Base-by-base conservation (phyloP, 2,888 invertebrate genomes). In the Ophraella communa region DNA sequence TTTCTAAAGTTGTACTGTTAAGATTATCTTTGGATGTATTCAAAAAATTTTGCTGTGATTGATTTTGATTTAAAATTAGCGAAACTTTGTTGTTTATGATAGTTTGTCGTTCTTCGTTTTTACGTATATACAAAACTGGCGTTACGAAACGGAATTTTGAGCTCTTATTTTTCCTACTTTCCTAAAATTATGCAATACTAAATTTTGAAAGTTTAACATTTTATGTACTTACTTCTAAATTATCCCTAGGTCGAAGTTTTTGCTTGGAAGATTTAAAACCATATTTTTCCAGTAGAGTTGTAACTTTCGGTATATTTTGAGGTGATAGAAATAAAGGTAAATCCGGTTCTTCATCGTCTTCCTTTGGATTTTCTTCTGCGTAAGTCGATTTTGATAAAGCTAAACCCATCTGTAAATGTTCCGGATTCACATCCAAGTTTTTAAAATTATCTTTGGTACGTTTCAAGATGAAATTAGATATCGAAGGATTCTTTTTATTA, bases 371-470 rank as follows among this genome's bases (percentile, higher is more conserved):
- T 52, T 69, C 68, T 63, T 69, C 69, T 39, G 76, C 74, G 65
- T 76, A 75, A 3, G 85, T 76, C 0, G 90, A 90, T 75, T 85
- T 87, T 2, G 90, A 90, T 63, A 91, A 77, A 11, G 89, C 89
- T 71, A 91, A 82, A 45, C 89, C 90, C 78, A 91, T 74, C 77
- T 89, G 88, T 66, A 90, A 80, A 70, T 91, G 87, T 72, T 90
- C 88, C 0, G 87, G 82, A 81, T 89, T 87, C 49, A 88, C 81
- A 77, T 89, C 88, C 56, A 83, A 73, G 80, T 81, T 67, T 79
- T 74, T 64, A 83, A 86, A 65, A 84, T 82, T 74, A 75, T 79
- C 72, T 82, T 82, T 81, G 82, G 85, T 66, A 82, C 83, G 76
- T 73, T 84, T 85, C 18, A 79, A 70, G 58, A 84, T 69, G 45